Conservation (phyloP, 2,797 vertebrate genomes). For the Notamacropus eugenii region DNA sequence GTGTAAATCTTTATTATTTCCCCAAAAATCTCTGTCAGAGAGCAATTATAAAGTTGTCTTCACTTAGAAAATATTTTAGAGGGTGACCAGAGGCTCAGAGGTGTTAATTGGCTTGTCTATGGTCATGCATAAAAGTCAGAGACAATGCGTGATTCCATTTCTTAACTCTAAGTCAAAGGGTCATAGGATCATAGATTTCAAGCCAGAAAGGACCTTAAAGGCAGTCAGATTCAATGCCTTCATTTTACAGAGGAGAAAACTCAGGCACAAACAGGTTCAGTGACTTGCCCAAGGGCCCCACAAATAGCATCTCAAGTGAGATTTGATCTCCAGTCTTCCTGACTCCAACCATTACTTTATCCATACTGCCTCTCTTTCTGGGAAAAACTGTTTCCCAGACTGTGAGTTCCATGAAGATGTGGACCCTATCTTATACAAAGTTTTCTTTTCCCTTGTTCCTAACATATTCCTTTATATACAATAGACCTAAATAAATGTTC, state of each 20-base stretch:
- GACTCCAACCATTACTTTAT: neutral
- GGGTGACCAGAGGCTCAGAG: neutral
- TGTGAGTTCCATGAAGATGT: neutral
- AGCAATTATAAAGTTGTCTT: neutral
- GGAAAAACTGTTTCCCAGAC: neutral
- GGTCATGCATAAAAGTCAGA: neutral
- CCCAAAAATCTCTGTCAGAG: neutral
- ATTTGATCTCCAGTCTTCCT: neutral
- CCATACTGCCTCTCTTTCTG: neutral
- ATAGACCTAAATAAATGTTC: neutral
- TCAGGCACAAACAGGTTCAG: neutral
- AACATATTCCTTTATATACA: neutral
- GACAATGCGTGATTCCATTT: neutral
- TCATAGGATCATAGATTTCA: neutral
- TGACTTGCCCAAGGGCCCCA: neutral
- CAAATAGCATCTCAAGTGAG: neutral
- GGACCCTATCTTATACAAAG: neutral
- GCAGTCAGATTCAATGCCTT: neutral
- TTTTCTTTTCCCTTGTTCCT: neutral
- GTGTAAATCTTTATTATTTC: neutral
- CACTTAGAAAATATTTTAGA: neutral
- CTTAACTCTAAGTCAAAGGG: neutral
- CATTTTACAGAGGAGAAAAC: neutral
- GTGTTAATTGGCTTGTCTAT: neutral
- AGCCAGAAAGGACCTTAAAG: neutral